Percentiles rank a stretch among this genome's conserved stretches.
Conservation (phyloP, 1,140 invertebrate species). For the Drosophila saltans region DNA sequence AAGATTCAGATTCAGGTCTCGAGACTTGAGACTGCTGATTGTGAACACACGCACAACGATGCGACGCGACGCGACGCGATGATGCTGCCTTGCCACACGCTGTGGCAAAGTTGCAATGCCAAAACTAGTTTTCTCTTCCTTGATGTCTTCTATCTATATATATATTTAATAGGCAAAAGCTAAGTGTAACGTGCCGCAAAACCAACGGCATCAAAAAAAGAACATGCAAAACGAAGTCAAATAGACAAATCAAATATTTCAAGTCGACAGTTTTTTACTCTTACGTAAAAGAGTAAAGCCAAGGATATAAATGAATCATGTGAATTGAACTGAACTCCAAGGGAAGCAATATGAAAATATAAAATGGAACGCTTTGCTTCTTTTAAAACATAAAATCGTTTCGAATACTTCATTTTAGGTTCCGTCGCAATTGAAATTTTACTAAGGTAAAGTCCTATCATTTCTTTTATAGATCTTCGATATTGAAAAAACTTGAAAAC, state of each 20-base stretch:
- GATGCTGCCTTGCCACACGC: slow-evolving; percentile 65
- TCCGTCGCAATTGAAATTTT: too few species aligned
- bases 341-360: too few species aligned
- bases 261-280: background rate
- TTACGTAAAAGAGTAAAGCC: background rate
- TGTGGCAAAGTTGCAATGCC: slow-evolving; percentile 58
- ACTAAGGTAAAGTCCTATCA: too few species aligned
- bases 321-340: too few species aligned
- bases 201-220: slow-evolving; percentile 32
- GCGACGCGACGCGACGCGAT: background rate
- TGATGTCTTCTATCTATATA: slow-evolving; percentile 17
- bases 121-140: slow-evolving; percentile 56
- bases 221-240: background rate
- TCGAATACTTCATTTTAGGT: too few species aligned
- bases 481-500: too few species aligned
- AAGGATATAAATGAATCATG: too few species aligned
- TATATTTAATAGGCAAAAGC: slow-evolving; percentile 54
- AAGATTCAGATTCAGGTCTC: slow-evolving; percentile 24
- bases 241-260: background rate
- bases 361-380: too few species aligned
- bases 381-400: too few species aligned
- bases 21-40: slow-evolving; percentile 51
- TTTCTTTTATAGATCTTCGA: too few species aligned
- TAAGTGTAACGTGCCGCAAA: slow-evolving; percentile 64
- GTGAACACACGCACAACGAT: slow-evolving; percentile 56